Evolutionary conservation across 2,888 invertebrate genomes (phyloP).

Genomic region (Crocallis elinguaria): DNA sequence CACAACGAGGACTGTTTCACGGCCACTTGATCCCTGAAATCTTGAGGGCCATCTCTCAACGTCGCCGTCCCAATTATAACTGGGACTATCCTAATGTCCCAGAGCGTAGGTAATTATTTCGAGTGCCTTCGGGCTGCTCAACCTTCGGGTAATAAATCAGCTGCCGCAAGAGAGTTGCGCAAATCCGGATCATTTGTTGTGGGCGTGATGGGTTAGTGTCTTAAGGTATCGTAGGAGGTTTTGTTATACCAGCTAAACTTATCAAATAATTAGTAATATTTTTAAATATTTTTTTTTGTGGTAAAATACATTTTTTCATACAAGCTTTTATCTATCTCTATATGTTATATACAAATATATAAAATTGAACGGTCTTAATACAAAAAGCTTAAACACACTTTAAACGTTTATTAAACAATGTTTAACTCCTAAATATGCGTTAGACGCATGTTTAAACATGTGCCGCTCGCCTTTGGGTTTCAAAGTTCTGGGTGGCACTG

Average conservation of each 20-base stretch:
- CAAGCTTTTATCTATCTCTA: no score
- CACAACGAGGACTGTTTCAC: slow-evolving; percentile 19
- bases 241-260: background rate
- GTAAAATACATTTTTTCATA: no score
- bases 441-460: no score
- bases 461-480: no score
- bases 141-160: slow-evolving; percentile 39
- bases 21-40: slow-evolving; percentile 33
- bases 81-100: slow-evolving; percentile 40
- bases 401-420: no score
- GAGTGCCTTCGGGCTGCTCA: slow-evolving; percentile 35
- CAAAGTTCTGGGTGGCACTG: no score
- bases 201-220: slow-evolving; percentile 27
- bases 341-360: no score
- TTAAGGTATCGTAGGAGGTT: slow-evolving; percentile 12
- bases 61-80: slow-evolving; percentile 40
- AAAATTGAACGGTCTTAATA: no score
- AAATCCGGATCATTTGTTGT: slow-evolving; percentile 41
- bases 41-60: slow-evolving; percentile 37
- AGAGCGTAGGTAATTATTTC: slow-evolving; percentile 42
- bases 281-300: no score
- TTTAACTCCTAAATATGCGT: no score
- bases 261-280: no score
- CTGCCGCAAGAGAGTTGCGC: slow-evolving; percentile 34
- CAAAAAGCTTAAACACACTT: no score